Conservation (phyloP, 2,888 invertebrate species). For the Mesorhabditis belari region DNA sequence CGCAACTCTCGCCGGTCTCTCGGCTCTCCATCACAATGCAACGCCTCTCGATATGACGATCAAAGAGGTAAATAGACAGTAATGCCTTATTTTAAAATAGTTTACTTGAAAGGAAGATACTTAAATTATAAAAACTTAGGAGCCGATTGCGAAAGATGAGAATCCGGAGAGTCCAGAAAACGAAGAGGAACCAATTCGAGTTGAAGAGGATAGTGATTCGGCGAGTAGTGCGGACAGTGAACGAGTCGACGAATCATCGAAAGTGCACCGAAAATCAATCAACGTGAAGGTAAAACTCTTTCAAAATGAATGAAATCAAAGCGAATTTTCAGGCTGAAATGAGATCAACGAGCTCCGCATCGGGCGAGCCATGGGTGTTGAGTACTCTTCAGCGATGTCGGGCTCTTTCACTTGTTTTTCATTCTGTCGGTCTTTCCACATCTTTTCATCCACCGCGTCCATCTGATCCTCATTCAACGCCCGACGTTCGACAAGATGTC, state of each 20-base stretch:
- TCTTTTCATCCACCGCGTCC: neutral
- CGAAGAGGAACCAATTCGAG: neutral
- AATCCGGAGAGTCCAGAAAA: neutral
- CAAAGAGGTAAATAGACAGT: neutral
- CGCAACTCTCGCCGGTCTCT: neutral
- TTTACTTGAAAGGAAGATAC: no score
- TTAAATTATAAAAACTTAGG: no score
- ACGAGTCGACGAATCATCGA: neutral
- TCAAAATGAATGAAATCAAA: no score
- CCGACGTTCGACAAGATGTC: neutral
- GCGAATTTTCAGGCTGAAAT: no score
- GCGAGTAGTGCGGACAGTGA: conserved; percentile 11
- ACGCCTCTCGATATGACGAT: neutral
- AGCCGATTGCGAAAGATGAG: no score
- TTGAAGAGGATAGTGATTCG: conserved; percentile 12
- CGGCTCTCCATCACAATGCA: neutral
- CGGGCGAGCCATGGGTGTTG: neutral
- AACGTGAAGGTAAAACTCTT: no score
- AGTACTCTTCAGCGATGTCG: neutral
- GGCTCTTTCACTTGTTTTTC: neutral
- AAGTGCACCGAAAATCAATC: no score
- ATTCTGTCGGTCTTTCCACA: neutral
- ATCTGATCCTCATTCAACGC: neutral
- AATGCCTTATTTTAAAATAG: no score
- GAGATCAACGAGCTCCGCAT: no score